phyloP scores from a whole-genome alignment of 2,113 vertebrate species.

The Chaetorhynchus papuensis region DNA sequence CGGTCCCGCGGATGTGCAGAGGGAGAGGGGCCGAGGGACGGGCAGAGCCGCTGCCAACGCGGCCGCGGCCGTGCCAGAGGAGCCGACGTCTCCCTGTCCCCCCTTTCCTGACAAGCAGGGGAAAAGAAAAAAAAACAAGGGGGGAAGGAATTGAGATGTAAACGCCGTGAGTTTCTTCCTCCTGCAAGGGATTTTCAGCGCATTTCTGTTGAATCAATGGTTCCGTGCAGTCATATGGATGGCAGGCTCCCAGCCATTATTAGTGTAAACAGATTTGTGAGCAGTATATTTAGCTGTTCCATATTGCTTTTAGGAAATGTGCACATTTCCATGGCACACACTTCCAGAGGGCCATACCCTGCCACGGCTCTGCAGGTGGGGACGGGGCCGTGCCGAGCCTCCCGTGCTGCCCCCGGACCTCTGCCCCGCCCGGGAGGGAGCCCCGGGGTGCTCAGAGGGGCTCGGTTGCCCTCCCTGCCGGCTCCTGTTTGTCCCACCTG shows the following conservation, averaged over 20 bases:
- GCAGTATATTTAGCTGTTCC: constrained; percentile 67
- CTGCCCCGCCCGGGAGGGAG: accelerated
- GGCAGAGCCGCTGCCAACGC: not conserved
- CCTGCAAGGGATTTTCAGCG: constrained; percentile 11
- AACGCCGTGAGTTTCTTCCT: not conserved
- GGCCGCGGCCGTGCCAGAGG: not conserved
- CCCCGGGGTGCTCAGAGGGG: accelerated
- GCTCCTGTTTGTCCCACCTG: accelerated
- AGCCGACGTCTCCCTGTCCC: not conserved
- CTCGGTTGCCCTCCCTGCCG: accelerated
- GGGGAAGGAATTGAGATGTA: not conserved
- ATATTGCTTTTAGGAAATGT: constrained; percentile 70
- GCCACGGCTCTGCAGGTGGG: constrained; percentile 50
- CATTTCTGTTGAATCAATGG: constrained; percentile 47
- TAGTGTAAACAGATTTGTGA: constrained; percentile 71
- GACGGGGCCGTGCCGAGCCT: not conserved
- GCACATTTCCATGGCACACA: constrained; percentile 56
- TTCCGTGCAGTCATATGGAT: constrained; percentile 63
- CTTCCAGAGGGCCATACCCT: constrained; percentile 66
- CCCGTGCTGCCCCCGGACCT: accelerated
- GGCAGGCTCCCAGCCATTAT: constrained; percentile 70
- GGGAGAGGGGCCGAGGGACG: not conserved
- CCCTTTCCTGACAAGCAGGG: accelerated
- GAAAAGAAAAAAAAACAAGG: not conserved
- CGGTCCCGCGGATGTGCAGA: accelerated